Conservation (phyloP, 2,797 vertebrate genomes). For the Morelia viridis region DNA sequence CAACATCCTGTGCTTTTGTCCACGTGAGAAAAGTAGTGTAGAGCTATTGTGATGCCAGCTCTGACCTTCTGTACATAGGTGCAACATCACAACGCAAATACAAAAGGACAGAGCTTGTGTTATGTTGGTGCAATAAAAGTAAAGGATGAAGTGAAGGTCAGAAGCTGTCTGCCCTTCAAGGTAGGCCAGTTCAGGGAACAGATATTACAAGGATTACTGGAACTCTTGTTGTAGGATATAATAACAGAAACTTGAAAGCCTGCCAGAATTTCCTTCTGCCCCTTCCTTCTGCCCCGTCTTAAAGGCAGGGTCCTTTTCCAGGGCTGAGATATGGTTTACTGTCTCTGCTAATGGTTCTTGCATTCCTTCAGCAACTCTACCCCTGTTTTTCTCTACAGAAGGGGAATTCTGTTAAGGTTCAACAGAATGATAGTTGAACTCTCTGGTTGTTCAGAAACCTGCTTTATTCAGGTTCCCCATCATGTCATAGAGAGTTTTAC, state of each 20-base stretch:
- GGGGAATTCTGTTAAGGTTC: neutral
- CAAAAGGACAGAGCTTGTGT: neutral
- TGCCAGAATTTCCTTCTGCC: neutral
- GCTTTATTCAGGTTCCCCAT: neutral
- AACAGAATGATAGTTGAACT: neutral
- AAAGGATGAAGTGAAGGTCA: neutral
- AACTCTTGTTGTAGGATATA: neutral
- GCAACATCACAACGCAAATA: too few relatives aligned
- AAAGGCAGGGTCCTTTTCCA: neutral
- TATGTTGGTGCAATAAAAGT: neutral
- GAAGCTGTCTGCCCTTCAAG: neutral
- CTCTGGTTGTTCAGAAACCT: neutral
- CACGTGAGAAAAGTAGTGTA: neutral
- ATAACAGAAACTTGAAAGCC: neutral
- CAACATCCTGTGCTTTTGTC: neutral
- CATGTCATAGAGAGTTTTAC: neutral
- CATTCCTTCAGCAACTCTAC: neutral
- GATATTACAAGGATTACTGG: neutral
- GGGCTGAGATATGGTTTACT: too few relatives aligned
- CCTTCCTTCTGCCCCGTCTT: neutral
- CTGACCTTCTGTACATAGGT: neutral
- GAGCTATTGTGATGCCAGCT: neutral
- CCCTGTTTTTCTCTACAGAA: neutral
- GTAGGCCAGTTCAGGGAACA: neutral
- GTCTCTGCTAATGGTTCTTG: neutral